Conservation (phyloP, 2,888 invertebrate genomes). For the Parnassius orleans region DNA sequence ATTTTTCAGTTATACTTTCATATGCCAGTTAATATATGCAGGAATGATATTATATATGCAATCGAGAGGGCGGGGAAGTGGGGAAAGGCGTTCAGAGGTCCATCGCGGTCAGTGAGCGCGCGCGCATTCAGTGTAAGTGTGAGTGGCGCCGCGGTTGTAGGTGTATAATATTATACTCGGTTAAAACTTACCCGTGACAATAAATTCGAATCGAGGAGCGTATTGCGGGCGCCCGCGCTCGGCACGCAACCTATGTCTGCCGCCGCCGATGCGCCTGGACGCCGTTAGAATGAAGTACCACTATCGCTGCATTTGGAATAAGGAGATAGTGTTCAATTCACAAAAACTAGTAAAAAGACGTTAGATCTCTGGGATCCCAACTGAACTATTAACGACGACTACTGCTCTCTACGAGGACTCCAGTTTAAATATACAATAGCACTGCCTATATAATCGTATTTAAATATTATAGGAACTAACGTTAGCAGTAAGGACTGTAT, state of each 20-base stretch:
- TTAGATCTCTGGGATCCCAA: conserved; percentile 75
- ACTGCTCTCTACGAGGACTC: conserved; percentile 66
- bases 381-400: conserved; percentile 66
- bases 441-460: conserved; percentile 71
- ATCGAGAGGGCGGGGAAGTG: conserved; percentile 30
- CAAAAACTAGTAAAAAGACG: conserved; percentile 96
- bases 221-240: conserved; percentile 72
- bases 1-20: conserved; percentile 11
- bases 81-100: conserved; percentile 37
- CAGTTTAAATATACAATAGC: conserved; percentile 54
- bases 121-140: conserved; percentile 57
- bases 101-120: conserved; percentile 41
- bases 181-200: conserved; percentile 65
- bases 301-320: conserved; percentile 95
- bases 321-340: conserved; percentile 95
- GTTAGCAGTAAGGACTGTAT: conserved; percentile 61
- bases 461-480: conserved; percentile 59
- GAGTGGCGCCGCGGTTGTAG: conserved; percentile 64
- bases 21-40: conserved; percentile 16
- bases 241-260: conserved; percentile 73
- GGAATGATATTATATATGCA: conserved; percentile 20
- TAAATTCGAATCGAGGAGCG: conserved; percentile 68
- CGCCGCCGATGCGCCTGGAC: conserved; percentile 71
- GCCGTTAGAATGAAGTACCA: conserved; percentile 84
- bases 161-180: conserved; percentile 39